These are phyloP conservation scores for Drosophila kurseongensis DNA, from an alignment of 1,140 invertebrate species.

Conservation along the genomic window DNA sequence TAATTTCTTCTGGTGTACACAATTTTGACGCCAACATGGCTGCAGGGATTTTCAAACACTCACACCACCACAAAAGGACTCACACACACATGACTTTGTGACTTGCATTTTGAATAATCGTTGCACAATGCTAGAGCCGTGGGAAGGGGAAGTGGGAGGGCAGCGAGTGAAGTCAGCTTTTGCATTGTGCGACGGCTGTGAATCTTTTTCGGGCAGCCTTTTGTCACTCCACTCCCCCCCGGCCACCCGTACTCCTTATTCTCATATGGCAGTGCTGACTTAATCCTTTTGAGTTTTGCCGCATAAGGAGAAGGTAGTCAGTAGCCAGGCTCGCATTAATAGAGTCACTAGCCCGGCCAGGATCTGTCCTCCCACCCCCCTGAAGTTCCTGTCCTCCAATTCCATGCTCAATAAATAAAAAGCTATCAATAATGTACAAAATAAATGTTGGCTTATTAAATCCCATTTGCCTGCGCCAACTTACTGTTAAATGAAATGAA, in stretches of 20 bases:
- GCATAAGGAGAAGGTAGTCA: conserved; percentile 57
- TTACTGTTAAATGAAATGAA: conserved; percentile 77
- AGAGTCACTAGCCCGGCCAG: conserved; percentile 41
- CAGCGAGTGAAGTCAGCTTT: conserved; percentile 58
- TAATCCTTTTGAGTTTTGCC: conserved; percentile 84
- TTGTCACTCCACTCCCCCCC: conserved; percentile 29
- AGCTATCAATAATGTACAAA: conserved; percentile 78
- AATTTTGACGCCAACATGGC: conserved; percentile 75
- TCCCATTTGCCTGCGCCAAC: conserved; percentile 75
- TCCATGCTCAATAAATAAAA: conserved; percentile 62
- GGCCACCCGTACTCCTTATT: neutral
- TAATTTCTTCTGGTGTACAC: conserved; percentile 18
- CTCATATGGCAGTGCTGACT: conserved; percentile 41
- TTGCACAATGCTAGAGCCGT: conserved; percentile 27
- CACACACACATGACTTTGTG: conserved; percentile 45
- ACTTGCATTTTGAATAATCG: conserved; percentile 82
- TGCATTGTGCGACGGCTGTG: conserved; percentile 71
- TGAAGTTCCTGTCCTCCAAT: neutral
- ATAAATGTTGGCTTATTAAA: conserved; percentile 83
- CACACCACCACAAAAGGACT: conserved; percentile 32
- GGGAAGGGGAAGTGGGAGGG: neutral
- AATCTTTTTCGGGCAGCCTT: conserved; percentile 64
- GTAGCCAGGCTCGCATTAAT: conserved; percentile 46
- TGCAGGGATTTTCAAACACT: conserved; percentile 65
- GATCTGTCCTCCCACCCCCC: neutral